Evolutionary conservation across 2,113 vertebrate species (phyloP), one percentile per base, ranked within the genome.

Genomic region (Phoenicopterus ruber): DNA sequence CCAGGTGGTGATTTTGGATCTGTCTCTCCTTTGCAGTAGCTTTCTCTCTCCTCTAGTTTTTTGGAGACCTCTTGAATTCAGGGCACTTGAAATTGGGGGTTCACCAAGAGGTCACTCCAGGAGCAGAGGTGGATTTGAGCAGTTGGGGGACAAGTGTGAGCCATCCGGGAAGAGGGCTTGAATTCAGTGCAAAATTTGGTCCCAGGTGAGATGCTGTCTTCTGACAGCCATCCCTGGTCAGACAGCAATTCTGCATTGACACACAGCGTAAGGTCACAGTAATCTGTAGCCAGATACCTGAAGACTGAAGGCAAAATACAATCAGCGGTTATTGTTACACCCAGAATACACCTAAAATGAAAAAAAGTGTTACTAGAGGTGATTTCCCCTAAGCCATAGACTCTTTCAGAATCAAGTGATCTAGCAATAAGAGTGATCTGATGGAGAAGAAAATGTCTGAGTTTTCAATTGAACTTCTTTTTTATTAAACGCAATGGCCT

Each of bases 91-190:
- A 67, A 52, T 10, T 11, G 62, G 61, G 10, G 20, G 18, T 74
- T 85, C 13, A 2, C 34, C 4, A 7, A 4, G 6, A 4, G 6
- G 32, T 66, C 3, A 0, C 40, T 67, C 7, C 24, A n/a, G 40
- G 26, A 65, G 32, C 40, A 55, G 62, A 36, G 62, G 34, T 76
- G 29, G 47, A 38, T 86, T 57, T 86, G 49, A 52, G 67, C 8
- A 10, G 14, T 9, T 0, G 0, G 14, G 65, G 31, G 6, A 36
- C 8, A 11, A 13, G 38, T 10, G 26, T 40, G 63, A 72, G n/a
- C 40, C 19, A 25, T 38, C 13, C 4, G 24, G 24, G 22, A 28
- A 57, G 10, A 54, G 28, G 7, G 34, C 32, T 61, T 66, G 67
- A 76, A 71, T 76, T 50, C 26, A 46, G 67, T 22, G 15, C 25